Evolutionary conservation across 1,140 invertebrate genomes (phyloP), one percentile per base, ranked within the genome.

Genomic region (Dendroctonus ponderosae): DNA sequence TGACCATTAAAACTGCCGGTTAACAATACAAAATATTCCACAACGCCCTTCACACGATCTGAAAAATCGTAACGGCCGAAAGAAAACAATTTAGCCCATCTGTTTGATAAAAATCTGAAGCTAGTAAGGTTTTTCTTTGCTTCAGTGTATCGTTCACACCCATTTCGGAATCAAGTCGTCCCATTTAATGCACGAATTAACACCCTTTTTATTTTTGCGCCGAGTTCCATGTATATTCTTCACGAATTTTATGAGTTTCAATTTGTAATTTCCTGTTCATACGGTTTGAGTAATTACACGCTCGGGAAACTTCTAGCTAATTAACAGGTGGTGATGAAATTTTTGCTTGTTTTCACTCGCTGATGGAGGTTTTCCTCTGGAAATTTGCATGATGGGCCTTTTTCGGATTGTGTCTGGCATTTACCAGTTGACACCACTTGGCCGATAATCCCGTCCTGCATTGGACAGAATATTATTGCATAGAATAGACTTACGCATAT

Each of bases 221-320:
- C 7, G 38, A 12, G 14, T 40, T 39, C 48, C 12, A n/a, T 44
- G 41, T 58, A 58, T 58, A 11, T 44, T 58, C 42, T 58, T 12
- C 38, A 61, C 58, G 46, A 48, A 61, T 61, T 61, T 61, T 61
- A 61, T 49, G 58, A 38, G 58, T 61, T 61, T 61, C 58, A 61
- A 61, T 61, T 61, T 61, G 58, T 61, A 61, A 61, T 61, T 61
- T 61, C 58, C 58, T 61, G 58, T 50, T 50, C 46, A 40, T 61
- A 61, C 58, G 46, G 58, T 61, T 61, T 48, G 46, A 61, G 38
- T 61, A 61, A 61, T 61, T 61, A 61, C 58, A 61, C 58, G 58
- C 38, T 61, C 44, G 58, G 46, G 46, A 61, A 61, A 61, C 12
- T 61, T 39, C 56, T 15, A 58, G 44, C 42, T 58, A 44, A 58